Evolutionary conservation across 2,888 invertebrate species (phyloP), one percentile per base, ranked within the genome.

Genomic region (Pocota personata): DNA sequence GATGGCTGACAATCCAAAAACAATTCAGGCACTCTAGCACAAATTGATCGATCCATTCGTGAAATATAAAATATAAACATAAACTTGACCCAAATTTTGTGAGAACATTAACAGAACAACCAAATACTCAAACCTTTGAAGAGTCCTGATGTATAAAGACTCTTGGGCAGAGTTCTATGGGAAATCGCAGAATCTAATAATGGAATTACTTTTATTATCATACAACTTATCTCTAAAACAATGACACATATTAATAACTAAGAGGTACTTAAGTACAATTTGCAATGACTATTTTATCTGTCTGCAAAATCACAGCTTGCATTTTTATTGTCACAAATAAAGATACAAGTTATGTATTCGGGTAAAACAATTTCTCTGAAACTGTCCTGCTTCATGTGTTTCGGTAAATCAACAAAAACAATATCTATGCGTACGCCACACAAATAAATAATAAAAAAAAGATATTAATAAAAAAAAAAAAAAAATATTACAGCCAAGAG

Each of bases 361-460:
- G 21, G n/a, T 16, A 16, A 40, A 55, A 62, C 24, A 52, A 35
- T 48, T 48, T 35, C 32, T 48, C 32, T 48, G 32, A 64, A 37
- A 37, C 37, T 21, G 5, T 2, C 50, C 50, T 16, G 62, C 30
- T 10, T 0, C 27, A 32, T 10, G 55, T 43, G 46, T 27, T 48
- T 19, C 12, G 55, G 62, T 35, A 10, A 67, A 58, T 30, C 30
- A 43, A 52, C 14, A 30, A 58, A 48, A 58, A 21, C 37, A 72
- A 55, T 57, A 35, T 21, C 64, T 16, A 46, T 71, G 55, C 55
- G 62, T 67, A 50, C 62, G 46, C 37, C 57, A 10, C 12, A 50
- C 16, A 72, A 72, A 72, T 52, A 73, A 67, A 73, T 67, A 73
- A 43, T 37, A 55, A 73, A 60, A 67, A 60, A 78, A 3, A 69